These are phyloP conservation scores for Circaetus gallicus DNA, from an alignment of 2,113 vertebrate genomes.

Conservation along the genomic window DNA sequence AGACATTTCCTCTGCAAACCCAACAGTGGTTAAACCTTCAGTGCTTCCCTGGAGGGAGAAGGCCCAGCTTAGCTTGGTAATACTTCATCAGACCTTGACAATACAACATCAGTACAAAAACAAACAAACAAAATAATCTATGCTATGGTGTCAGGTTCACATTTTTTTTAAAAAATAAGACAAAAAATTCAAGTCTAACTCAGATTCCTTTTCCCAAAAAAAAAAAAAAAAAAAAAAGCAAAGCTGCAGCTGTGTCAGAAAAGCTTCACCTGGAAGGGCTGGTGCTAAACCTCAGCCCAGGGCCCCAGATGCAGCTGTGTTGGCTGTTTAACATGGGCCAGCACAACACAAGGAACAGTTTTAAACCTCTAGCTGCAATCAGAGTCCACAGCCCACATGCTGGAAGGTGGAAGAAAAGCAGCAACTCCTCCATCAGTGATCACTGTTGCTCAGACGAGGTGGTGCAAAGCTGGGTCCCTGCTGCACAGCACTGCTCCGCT, in stretches of 20 bases:
- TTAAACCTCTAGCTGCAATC: neutral
- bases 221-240: too few relatives aligned
- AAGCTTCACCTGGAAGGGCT: too few relatives aligned
- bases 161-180: too few relatives aligned
- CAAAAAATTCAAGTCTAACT: neutral
- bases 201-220: neutral
- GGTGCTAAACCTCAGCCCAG: neutral
- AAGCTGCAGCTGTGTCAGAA: neutral
- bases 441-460: accelerated
- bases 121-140: too few relatives aligned
- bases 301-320: neutral
- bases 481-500: accelerated
- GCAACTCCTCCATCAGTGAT: neutral
- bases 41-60: neutral
- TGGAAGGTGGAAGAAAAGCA: accelerated
- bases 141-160: accelerated
- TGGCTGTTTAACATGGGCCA: neutral
- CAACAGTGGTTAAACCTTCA: neutral
- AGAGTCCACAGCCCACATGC: accelerated
- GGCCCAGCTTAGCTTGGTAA: neutral
- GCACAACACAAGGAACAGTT: too few relatives aligned
- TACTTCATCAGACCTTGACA: neutral
- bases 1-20: neutral
- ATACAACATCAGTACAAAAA: accelerated
- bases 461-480: accelerated